Percentiles rank a stretch among this genome's conserved stretches.
Conservation (phyloP, 1,140 invertebrate species). For the Drosophila nigromelanica region DNA sequence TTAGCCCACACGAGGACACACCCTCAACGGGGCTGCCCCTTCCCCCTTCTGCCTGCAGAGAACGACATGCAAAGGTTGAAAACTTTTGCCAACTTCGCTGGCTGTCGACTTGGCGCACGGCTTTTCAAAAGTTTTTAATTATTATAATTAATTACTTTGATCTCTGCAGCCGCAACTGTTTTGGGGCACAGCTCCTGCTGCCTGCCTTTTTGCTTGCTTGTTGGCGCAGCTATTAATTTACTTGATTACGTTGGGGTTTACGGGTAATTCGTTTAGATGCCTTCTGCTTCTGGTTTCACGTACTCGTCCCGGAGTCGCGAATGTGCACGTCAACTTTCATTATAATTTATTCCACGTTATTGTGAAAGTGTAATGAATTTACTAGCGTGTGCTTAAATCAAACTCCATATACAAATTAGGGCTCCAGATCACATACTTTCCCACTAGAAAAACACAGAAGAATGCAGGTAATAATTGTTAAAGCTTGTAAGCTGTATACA, state of each 20-base stretch:
- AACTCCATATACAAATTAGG: not conserved
- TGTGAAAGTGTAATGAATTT: slow-evolving; percentile 74
- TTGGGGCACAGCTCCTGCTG: slow-evolving; percentile 17
- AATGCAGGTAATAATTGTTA: too few relatives aligned
- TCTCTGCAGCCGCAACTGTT: slow-evolving; percentile 57
- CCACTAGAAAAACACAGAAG: not conserved
- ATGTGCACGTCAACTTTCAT: slow-evolving; percentile 45
- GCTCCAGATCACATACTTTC: not conserved
- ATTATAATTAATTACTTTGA: slow-evolving; percentile 83
- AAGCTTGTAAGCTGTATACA: too few relatives aligned
- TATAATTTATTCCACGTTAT: slow-evolving; percentile 73
- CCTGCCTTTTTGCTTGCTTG: too few relatives aligned
- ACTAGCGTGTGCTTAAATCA: slow-evolving; percentile 45
- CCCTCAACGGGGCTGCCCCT: too few relatives aligned
- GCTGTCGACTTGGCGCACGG: slow-evolving; percentile 39
- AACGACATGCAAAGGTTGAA: slow-evolving; percentile 37
- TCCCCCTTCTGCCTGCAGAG: too few relatives aligned
- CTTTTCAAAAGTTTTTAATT: slow-evolving; percentile 75
- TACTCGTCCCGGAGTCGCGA: not conserved
- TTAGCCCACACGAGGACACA: too few relatives aligned
- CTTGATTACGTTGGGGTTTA: slow-evolving; percentile 77
- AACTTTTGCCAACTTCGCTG: slow-evolving; percentile 52
- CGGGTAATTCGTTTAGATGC: slow-evolving; percentile 52
- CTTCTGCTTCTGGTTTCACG: not conserved
- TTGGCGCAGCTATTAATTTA: slow-evolving; percentile 75